Base-by-base conservation (phyloP, 1,140 invertebrate genomes). In the Acyrthosiphon pisum region DNA sequence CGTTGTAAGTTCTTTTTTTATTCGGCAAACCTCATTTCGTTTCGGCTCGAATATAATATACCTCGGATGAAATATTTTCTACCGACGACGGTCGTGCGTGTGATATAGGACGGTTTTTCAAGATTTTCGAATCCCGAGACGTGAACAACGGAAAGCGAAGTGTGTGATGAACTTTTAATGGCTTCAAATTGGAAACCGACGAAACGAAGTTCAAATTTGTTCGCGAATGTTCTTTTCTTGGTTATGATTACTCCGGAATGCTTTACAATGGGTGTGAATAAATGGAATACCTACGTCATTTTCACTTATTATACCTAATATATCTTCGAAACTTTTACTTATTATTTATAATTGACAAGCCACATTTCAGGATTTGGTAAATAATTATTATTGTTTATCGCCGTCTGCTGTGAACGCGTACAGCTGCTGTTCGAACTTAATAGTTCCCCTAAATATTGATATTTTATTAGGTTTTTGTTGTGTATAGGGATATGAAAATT, bases 121-220 rank as follows among this genome's bases (percentile, higher is more conserved):
- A 44, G 84, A 86, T 86, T 48, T 41, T 1, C 18, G 46, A 48
- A 88, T 87, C 84, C 30, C n/a, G 6, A 7, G 14, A 35, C 44
- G 30, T 46, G 35, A 53, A 23, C 48, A 30, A 53, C 37, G 22
- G 35, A 37, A 53, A 53, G 23, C n/a, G n/a, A 37, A 37, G 35
- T 56, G 23, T 56, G 50, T 53, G 88, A 89, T 41, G 50, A 89
- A 89, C 88, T 89, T 89, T 56, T 89, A 89, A 89, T 53, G 87
- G 20, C n/a, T 89, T 89, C 35, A 53, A 89, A 56, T 89, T 56
- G 50, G 4, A 41, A 89, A 56, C 35, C 88, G 44, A 56, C 23
- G 37, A 56, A 50, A 46, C 30, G 3, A 30, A 37, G 84, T 87
- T 84, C 9, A 18, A 48, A 48, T 48, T 50, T 50, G 46, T 48